These are phyloP conservation scores for Apamea epomidion DNA, from an alignment of 2,888 invertebrate genomes.

Conservation along the genomic window DNA sequence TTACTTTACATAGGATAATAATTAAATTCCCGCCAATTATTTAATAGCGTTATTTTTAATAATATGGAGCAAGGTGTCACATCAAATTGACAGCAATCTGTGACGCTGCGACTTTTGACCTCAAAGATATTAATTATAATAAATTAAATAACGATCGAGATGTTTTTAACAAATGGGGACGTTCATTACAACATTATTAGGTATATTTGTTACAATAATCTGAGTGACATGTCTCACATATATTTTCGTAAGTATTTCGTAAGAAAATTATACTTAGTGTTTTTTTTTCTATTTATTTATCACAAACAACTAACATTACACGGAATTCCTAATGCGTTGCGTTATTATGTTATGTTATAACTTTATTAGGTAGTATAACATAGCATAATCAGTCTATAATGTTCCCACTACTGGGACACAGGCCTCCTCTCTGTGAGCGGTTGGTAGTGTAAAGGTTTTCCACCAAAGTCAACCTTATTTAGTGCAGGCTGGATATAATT, in stretches of 20 bases:
- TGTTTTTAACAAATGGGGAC: constrained; percentile 40
- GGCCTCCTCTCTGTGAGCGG: neutral
- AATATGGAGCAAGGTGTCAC: constrained; percentile 29
- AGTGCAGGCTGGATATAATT: too few relatives aligned
- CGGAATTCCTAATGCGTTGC: too few relatives aligned
- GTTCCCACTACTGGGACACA: too few relatives aligned
- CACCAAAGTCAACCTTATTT: too few relatives aligned
- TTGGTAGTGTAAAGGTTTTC: too few relatives aligned
- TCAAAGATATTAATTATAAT: constrained; percentile 48
- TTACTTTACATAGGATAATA: constrained; percentile 30
- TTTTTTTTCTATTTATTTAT: too few relatives aligned
- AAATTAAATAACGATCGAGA: constrained; percentile 35
- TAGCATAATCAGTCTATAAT: too few relatives aligned
- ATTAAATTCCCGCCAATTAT: constrained; percentile 40
- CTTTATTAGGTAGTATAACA: neutral
- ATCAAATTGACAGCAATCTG: constrained; percentile 32
- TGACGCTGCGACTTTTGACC: constrained; percentile 42
- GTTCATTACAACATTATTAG: constrained; percentile 41
- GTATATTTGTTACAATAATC: constrained; percentile 9
- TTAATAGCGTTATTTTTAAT: constrained; percentile 42
- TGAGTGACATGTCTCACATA: neutral
- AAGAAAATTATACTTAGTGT: neutral
- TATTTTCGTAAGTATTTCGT: neutral
- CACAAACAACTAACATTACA: too few relatives aligned
- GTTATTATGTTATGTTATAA: too few relatives aligned